Conservation (phyloP, 2,888 invertebrate species). For the Drosophila cognata region DNA sequence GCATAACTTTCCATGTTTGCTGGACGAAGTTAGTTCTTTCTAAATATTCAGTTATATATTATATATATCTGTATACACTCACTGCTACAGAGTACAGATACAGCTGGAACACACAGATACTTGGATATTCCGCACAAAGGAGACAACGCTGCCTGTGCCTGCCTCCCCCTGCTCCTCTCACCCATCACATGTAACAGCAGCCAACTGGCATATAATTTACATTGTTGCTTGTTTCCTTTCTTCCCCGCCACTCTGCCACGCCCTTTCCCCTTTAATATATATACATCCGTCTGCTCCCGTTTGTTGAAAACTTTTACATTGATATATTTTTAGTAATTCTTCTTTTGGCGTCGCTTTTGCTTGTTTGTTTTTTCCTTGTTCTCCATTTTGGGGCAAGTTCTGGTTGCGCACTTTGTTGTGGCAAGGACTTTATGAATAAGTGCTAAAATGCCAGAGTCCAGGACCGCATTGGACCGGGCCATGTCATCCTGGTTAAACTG, state of each 20-base stretch:
- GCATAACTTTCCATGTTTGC: slow-evolving; percentile 25
- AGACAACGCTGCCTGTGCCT: slow-evolving; percentile 22
- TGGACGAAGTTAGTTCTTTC: slow-evolving; percentile 12
- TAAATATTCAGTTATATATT: slow-evolving; percentile 27
- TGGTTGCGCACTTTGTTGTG: slow-evolving; percentile 47
- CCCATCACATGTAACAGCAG: slow-evolving; percentile 28
- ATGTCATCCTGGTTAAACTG: slow-evolving; percentile 85
- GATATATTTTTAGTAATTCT: slow-evolving; percentile 79
- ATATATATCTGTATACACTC: neutral
- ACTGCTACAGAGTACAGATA: neutral
- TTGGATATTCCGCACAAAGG: slow-evolving; percentile 42
- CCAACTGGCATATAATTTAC: slow-evolving; percentile 79
- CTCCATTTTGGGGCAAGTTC: slow-evolving; percentile 68
- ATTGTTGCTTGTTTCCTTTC: slow-evolving; percentile 74
- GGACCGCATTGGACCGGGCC: slow-evolving; percentile 83
- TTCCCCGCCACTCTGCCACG: slow-evolving; percentile 1
- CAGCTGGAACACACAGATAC: slow-evolving; percentile 8
- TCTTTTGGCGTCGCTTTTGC: slow-evolving; percentile 51
- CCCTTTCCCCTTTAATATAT: neutral
- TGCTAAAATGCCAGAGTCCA: slow-evolving; percentile 82
- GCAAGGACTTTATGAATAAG: slow-evolving; percentile 81
- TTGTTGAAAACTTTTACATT: slow-evolving; percentile 69
- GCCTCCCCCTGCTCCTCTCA: neutral
- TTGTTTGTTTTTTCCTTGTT: slow-evolving; percentile 37
- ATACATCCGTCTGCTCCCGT: slow-evolving; percentile 25